These are phyloP conservation scores for Drosophila percnosoma DNA, from an alignment of 2,888 invertebrate genomes.

Conservation along the genomic window DNA sequence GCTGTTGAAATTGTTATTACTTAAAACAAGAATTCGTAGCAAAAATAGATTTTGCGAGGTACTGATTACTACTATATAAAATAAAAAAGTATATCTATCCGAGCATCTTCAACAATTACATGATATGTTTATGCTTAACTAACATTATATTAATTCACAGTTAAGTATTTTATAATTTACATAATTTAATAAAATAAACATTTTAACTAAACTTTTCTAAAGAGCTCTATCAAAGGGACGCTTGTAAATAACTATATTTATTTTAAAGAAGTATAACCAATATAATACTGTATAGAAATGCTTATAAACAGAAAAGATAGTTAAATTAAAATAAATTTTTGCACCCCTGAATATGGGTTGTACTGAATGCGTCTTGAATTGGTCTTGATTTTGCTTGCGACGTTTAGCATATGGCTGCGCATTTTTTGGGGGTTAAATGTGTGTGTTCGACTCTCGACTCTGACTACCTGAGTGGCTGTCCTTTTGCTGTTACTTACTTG, in stretches of 20 bases:
- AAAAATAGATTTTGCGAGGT: background rate
- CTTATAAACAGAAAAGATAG: background rate
- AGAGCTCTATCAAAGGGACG: background rate
- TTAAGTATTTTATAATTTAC: background rate
- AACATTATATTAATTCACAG: background rate
- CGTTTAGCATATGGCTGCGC: conserved; percentile 17
- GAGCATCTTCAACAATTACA: background rate
- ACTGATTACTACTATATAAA: background rate
- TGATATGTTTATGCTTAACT: background rate
- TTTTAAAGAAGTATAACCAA: background rate
- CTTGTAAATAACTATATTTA: background rate
- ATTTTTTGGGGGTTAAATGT: conserved; percentile 49
- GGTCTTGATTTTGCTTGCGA: conserved; percentile 15
- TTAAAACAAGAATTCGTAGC: background rate
- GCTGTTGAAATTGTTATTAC: background rate
- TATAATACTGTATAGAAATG: background rate
- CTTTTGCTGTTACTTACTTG: conserved; percentile 75
- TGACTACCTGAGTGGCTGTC: conserved; percentile 47
- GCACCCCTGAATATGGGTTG: background rate
- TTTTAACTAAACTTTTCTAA: background rate
- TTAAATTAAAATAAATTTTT: background rate
- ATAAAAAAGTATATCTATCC: background rate
- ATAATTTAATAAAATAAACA: background rate
- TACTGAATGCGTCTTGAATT: background rate
- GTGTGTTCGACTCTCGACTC: conserved; percentile 1